Evolutionary conservation across 1,140 invertebrate genomes (phyloP).

Genomic region (Zaprionus inermis): DNA sequence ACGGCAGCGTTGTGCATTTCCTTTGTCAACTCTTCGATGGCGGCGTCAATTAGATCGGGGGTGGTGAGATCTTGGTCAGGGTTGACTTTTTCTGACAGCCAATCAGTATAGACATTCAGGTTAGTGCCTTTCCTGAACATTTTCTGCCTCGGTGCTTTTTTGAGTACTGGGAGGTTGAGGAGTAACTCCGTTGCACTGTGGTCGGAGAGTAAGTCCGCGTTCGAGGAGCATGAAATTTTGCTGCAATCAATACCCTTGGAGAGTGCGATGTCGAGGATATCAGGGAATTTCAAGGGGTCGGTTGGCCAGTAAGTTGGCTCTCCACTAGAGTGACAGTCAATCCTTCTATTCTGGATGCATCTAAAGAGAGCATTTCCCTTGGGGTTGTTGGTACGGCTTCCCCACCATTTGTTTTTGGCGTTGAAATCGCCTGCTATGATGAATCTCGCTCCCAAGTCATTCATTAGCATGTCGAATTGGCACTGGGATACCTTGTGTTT

Average conservation of each 20-base stretch:
- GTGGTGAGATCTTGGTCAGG: background rate
- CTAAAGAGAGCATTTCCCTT: background rate
- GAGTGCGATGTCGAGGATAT: background rate
- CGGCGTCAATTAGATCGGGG: background rate
- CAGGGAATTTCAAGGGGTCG: background rate
- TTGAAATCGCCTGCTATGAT: background rate
- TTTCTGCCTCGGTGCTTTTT: background rate
- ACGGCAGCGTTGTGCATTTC: slow-evolving; percentile 8
- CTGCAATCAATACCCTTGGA: background rate
- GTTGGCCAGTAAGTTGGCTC: too few species aligned
- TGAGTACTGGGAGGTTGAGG: background rate
- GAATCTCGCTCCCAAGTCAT: background rate
- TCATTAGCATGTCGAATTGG: background rate
- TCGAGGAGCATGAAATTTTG: background rate
- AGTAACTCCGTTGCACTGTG: background rate
- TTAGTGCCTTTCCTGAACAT: background rate
- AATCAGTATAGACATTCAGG: background rate
- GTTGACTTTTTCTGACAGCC: background rate
- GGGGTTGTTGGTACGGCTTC: background rate
- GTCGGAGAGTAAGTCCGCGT: background rate
- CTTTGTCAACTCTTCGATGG: background rate
- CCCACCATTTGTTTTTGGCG: background rate
- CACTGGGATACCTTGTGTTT: background rate
- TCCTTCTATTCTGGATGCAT: background rate
- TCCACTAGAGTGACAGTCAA: background rate